Evolutionary conservation across 92 coral and sea anemone genomes (phyloP).

Genomic region (Zoanthus sociatus): DNA sequence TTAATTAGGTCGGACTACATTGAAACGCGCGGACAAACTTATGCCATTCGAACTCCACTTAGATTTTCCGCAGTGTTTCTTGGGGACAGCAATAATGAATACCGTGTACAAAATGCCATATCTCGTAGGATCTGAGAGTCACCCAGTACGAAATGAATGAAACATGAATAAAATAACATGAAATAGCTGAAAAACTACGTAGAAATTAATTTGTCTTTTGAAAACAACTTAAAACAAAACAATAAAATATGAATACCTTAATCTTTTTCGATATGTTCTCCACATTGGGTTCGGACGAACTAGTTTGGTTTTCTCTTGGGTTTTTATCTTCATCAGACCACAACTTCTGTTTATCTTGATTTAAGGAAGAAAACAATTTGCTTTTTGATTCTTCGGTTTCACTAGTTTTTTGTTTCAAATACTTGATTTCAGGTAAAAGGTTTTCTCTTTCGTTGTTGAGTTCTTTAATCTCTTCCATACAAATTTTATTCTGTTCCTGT

Average conservation of each 20-base stretch:
- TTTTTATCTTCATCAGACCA: not conserved
- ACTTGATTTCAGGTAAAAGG: conserved; percentile 1
- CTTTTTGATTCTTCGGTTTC: not conserved
- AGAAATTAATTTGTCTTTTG: no score
- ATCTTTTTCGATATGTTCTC: not conserved
- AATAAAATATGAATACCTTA: not conserved
- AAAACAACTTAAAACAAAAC: no score
- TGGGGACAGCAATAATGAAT: no score
- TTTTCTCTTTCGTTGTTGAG: conserved; percentile 20
- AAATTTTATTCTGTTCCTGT: not conserved
- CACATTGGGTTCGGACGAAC: not conserved
- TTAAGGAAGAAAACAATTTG: not conserved
- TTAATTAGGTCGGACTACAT: no score
- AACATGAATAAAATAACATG: no score
- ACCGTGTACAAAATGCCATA: no score
- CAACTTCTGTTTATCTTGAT: not conserved
- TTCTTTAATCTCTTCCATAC: not conserved
- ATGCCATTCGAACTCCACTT: no score
- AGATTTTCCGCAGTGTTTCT: no score
- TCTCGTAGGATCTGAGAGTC: no score
- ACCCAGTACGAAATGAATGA: no score
- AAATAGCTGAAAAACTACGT: no score
- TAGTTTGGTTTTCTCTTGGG: not conserved
- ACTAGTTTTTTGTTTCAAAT: not conserved
- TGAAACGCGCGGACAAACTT: no score